Evolutionary conservation across 2,888 invertebrate species (phyloP).

Genomic region (Alviniconcha strummeri): DNA sequence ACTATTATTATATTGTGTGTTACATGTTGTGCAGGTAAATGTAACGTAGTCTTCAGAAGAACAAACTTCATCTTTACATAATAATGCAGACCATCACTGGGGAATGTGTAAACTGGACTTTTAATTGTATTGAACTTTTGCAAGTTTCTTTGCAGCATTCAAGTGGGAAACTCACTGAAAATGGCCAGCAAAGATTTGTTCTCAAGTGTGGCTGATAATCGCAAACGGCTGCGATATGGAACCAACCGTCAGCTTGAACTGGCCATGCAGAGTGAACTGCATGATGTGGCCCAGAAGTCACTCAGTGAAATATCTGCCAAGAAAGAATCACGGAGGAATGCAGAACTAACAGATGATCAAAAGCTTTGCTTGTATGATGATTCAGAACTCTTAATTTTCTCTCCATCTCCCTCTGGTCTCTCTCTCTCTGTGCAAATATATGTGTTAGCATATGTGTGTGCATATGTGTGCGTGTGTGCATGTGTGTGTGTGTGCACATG

Average conservation of each 20-base stretch:
- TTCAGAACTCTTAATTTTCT: too few species aligned
- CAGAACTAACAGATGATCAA: conserved; percentile 53
- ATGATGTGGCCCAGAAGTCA: conserved; percentile 62
- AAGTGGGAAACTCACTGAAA: neutral
- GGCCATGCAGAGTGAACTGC: conserved; percentile 57
- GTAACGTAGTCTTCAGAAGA: too few species aligned
- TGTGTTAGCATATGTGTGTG: neutral
- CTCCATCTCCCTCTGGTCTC: neutral
- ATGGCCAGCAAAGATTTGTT: conserved; percentile 51
- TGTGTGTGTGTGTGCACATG: too few species aligned
- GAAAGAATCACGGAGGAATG: conserved; percentile 50
- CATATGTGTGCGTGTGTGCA: neutral
- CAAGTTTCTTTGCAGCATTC: neutral
- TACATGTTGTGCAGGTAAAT: too few species aligned
- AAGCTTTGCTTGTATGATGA: conserved; percentile 13
- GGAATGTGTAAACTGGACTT: too few species aligned
- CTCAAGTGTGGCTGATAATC: conserved; percentile 41
- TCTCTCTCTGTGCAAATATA: too few species aligned
- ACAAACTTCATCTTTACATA: too few species aligned
- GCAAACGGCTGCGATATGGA: conserved; percentile 54
- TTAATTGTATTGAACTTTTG: too few species aligned
- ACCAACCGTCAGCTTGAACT: conserved; percentile 62
- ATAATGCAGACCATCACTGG: too few species aligned
- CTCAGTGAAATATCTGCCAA: conserved; percentile 53
- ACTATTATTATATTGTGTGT: too few species aligned